Percentiles rank a stretch among this genome's conserved stretches.
phyloP scores from a whole-genome alignment of 1,140 invertebrate genomes.

The Apolygus lucorum region DNA sequence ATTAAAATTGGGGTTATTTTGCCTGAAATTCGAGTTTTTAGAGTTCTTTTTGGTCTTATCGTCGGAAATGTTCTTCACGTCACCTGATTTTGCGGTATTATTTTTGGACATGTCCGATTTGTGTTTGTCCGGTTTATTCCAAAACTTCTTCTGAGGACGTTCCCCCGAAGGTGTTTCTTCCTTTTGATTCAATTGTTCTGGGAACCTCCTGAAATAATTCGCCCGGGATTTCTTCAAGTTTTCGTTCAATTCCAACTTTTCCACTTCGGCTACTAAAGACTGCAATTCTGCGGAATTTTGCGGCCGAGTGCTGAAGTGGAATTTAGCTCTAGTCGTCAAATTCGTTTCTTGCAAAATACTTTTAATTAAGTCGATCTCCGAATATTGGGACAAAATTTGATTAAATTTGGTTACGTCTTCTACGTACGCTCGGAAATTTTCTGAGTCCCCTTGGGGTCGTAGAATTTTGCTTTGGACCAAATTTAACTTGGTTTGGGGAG shows the following conservation, averaged over 20 bases:
- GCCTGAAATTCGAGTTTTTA: slow-evolving; percentile 1
- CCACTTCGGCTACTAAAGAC: not conserved
- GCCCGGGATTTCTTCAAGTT: not conserved
- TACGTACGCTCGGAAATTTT: not conserved
- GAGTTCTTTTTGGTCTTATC: not conserved
- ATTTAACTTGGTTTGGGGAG: too few species aligned
- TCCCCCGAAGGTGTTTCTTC: not conserved
- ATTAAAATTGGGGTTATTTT: not conserved
- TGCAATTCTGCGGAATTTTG: not conserved
- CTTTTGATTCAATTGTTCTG: not conserved
- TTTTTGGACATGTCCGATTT: not conserved
- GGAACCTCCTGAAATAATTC: too few species aligned
- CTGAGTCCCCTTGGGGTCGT: not conserved
- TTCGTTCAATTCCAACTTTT: not conserved
- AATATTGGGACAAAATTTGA: not conserved
- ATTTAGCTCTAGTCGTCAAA: not conserved
- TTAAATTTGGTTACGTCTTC: too few species aligned
- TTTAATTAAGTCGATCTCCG: not conserved
- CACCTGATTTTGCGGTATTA: not conserved
- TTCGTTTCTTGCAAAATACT: not conserved
- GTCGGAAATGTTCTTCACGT: not conserved
- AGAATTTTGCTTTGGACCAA: not conserved
- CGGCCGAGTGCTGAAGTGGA: not conserved
- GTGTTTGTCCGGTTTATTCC: not conserved
- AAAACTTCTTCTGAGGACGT: slow-evolving; percentile 1